Base-by-base conservation (phyloP, 1,140 invertebrate genomes). In the Ctenoplectra terminalis region DNA sequence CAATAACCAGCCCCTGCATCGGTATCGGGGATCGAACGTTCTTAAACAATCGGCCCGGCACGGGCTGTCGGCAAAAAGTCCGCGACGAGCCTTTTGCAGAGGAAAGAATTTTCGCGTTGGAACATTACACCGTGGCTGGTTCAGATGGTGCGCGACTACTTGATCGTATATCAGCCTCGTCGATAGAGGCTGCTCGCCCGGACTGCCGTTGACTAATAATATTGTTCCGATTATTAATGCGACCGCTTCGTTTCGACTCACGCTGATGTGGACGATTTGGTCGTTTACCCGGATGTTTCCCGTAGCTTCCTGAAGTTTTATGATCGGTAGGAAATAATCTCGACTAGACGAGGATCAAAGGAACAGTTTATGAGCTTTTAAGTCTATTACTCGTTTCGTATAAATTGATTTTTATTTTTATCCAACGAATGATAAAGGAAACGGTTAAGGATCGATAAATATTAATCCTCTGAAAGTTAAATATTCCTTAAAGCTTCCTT, bases 1-100 rank as follows among this genome's bases (percentile, higher is more conserved):
- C 87, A 90, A 90, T 91, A 89, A 89, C 77, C 85, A 48, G 84
- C 67, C 83, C 82, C 81, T 89, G 82, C 88, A 74, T 82, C 78
- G 79, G 82, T 86, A 87, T 87, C 89, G 82, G 37, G 63, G 77
- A 88, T 89, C 86, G 85, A 87, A 74, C 73, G 78, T 81, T 81
- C 86, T 87, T 84, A 78, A 86, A 86, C 84, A 86, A 86, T 86
- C 85, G 85, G 40, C 48, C 34, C 69, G 69, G 66, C 74, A 48
- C 54, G 58, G 74, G 48, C 40, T 69, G 69, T 73, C 81, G 71
- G 63, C 66, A 71, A 78, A 87, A 83, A 80, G 34, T 79, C 8
- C 40, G 43, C 76, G 67, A 70, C 74, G 75, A 79, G 79, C 72
- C 61, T 81, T 66, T 81, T 75, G 63, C 71, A 20, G 71, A 67